phyloP scores from a whole-genome alignment of 2,797 vertebrate genomes.

The Leucoraja ocellata region DNA sequence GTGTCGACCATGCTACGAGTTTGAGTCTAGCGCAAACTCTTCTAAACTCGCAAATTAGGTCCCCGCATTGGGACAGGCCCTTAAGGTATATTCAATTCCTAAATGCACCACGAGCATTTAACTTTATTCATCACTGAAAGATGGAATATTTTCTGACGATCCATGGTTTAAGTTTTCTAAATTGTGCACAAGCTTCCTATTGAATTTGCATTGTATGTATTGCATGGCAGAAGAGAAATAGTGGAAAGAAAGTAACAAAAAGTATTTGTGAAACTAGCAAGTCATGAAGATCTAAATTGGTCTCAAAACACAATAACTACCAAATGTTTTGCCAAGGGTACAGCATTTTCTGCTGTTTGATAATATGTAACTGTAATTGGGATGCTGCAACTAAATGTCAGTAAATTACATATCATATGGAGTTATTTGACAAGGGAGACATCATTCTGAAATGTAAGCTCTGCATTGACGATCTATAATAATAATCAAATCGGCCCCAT shows the following conservation, averaged over 20 bases:
- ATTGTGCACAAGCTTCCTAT: not conserved
- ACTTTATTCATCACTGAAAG: not conserved
- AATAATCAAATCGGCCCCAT: too few relatives aligned
- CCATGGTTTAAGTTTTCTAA: not conserved
- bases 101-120: not conserved
- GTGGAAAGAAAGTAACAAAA: not conserved
- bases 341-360: not conserved
- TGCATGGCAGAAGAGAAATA: too few relatives aligned
- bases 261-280: not conserved
- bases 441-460: too few relatives aligned
- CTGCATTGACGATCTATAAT: too few relatives aligned
- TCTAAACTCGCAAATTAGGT: too few relatives aligned
- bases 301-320: not conserved
- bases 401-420: not conserved
- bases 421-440: too few relatives aligned
- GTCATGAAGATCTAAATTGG: not conserved
- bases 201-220: not conserved
- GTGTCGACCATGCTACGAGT: too few relatives aligned
- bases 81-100: not conserved
- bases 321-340: not conserved
- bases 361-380: not conserved
- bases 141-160: not conserved
- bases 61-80: too few relatives aligned
- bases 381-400: not conserved
- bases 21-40: too few relatives aligned